These are phyloP conservation scores for Eupithecia subfuscata DNA, from an alignment of 2,888 invertebrate species.

Conservation along the genomic window DNA sequence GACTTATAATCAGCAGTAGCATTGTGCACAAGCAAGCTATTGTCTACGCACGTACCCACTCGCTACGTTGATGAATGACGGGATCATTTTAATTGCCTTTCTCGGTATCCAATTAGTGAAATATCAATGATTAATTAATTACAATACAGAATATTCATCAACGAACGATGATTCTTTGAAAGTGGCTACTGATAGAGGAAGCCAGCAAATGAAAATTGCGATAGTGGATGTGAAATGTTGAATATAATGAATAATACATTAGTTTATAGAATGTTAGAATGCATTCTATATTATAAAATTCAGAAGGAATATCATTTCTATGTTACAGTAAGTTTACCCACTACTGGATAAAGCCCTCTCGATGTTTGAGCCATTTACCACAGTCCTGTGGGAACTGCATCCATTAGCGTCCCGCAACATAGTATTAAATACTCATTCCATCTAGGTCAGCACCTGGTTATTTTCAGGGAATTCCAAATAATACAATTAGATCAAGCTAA, in stretches of 20 bases:
- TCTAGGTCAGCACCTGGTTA: too few species aligned
- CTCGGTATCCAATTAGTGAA: constrained; percentile 27
- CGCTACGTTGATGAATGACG: constrained; percentile 27
- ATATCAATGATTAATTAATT: constrained; percentile 12
- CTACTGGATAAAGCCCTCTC: too few species aligned
- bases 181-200: neutral
- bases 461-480: too few species aligned
- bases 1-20: constrained; percentile 17
- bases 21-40: constrained; percentile 28
- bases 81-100: constrained; percentile 35
- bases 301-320: too few species aligned
- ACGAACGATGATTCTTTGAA: neutral
- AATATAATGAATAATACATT: neutral
- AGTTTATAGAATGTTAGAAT: too few species aligned
- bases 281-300: too few species aligned
- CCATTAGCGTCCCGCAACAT: neutral
- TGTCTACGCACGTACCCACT: constrained; percentile 38
- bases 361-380: neutral
- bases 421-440: too few species aligned
- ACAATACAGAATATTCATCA: neutral
- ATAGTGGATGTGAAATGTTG: neutral
- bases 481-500: too few species aligned
- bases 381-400: neutral
- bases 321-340: too few species aligned
- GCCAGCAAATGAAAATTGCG: neutral